Conservation (phyloP, 2,113 vertebrate species). For the Brachionichthys hirsutus region DNA sequence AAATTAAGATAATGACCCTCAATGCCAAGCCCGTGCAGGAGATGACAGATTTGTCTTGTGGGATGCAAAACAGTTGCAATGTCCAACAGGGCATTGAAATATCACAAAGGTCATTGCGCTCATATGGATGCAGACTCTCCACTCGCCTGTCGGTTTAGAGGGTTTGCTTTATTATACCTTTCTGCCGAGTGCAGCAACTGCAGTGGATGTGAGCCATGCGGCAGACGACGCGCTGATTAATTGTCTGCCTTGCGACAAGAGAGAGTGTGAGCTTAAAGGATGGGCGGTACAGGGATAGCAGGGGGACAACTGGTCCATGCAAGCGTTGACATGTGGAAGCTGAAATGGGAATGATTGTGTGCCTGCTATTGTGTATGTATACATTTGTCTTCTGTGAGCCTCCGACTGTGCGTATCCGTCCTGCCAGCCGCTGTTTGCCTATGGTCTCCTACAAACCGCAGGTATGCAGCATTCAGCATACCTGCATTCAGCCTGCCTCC, state of each 20-base stretch:
- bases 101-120: not conserved
- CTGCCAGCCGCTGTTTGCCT: not conserved
- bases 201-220: slow-evolving; percentile 51
- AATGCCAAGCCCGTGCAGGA: no score
- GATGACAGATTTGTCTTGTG: no score
- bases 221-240: slow-evolving; percentile 64
- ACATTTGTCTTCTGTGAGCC: not conserved
- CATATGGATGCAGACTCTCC: not conserved
- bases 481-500: not conserved
- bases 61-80: not conserved
- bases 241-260: slow-evolving; percentile 52
- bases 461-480: slow-evolving; percentile 18
- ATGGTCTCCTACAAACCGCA: slow-evolving; percentile 1
- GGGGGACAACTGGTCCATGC: slow-evolving; percentile 31
- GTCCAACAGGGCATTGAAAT: slow-evolving; percentile 9
- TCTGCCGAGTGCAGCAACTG: slow-evolving; percentile 67
- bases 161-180: slow-evolving; percentile 50
- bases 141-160: no score
- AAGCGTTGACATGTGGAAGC: slow-evolving; percentile 25
- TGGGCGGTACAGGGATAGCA: slow-evolving; percentile 23
- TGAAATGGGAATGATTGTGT: slow-evolving; percentile 6
- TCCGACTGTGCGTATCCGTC: not conserved
- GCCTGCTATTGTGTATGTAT: not conserved
- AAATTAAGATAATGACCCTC: no score
- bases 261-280: slow-evolving; percentile 37